Evolutionary conservation across 2,888 invertebrate genomes (phyloP).

Genomic region (Spodoptera exigua): DNA sequence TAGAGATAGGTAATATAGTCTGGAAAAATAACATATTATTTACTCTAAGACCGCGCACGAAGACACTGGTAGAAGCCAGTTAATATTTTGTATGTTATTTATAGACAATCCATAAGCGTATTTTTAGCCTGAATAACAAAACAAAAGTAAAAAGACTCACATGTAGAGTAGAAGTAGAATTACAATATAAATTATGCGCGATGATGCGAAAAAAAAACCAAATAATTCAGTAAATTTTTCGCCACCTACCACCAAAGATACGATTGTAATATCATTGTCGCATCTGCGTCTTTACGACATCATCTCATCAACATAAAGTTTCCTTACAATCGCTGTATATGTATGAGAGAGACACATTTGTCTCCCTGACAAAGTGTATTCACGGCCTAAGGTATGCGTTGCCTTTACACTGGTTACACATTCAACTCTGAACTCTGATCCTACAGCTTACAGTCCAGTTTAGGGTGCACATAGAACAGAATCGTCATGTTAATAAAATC

Average conservation of each 20-base stretch:
- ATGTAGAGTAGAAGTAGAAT: background rate
- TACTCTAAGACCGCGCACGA: too few species aligned
- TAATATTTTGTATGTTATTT: too few species aligned
- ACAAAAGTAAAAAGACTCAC: conserved; percentile 13
- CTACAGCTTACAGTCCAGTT: conserved; percentile 11
- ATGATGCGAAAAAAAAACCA: too few species aligned
- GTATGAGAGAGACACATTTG: conserved; percentile 75
- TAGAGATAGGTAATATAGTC: too few species aligned
- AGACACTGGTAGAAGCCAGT: too few species aligned
- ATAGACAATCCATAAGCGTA: too few species aligned
- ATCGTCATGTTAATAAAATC: conserved; percentile 72
- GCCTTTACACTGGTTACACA: conserved; percentile 26
- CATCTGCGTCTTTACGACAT: conserved; percentile 56
- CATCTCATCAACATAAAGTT: conserved; percentile 63
- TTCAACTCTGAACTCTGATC: conserved; percentile 36
- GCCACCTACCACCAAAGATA: conserved; percentile 22
- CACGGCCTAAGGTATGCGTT: conserved; percentile 68
- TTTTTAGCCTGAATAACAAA: too few species aligned
- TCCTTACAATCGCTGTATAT: conserved; percentile 64
- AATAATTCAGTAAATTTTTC: conserved; percentile 4
- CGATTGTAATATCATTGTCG: conserved; percentile 48
- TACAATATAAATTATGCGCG: too few species aligned
- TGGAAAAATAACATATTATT: too few species aligned
- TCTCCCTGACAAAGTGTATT: conserved; percentile 75
- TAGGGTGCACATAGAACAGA: conserved; percentile 10